These are phyloP conservation scores for Cyprinella venusta DNA, from an alignment of 2,797 vertebrate species.

Conservation along the genomic window DNA sequence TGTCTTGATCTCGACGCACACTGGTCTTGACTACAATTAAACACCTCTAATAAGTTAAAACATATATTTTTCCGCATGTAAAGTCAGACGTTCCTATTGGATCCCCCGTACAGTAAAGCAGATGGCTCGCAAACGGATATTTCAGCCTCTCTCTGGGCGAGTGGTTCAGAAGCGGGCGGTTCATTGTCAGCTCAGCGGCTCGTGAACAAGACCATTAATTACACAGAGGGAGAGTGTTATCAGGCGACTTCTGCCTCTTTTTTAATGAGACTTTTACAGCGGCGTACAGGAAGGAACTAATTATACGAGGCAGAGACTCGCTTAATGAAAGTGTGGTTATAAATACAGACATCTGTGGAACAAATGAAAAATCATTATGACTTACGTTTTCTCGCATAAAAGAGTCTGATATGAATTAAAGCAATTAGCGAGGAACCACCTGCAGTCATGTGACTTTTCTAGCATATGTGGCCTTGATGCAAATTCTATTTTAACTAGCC, in stretches of 20 bases:
- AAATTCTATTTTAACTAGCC: constrained; percentile 5
- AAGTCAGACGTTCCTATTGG: constrained; percentile 1
- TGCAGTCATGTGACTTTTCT: constrained; percentile 20
- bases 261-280: constrained; percentile 57
- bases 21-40: too few species aligned
- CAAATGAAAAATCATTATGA: constrained; percentile 19
- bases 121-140: constrained; percentile 44
- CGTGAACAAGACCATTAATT: constrained; percentile 55
- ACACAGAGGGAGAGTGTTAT: constrained; percentile 56
- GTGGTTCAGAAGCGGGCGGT: constrained; percentile 38
- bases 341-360: constrained; percentile 42
- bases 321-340: constrained; percentile 32
- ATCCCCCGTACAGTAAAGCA: constrained; percentile 29
- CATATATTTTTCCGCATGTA: background rate
- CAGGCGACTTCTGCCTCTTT: constrained; percentile 52
- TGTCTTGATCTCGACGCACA: background rate
- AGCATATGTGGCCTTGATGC: background rate
- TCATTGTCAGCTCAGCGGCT: constrained; percentile 55
- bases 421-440: constrained; percentile 11
- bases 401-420: constrained; percentile 26
- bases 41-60: constrained; percentile 4
- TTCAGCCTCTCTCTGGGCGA: background rate
- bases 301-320: constrained; percentile 47
- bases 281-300: constrained; percentile 51
- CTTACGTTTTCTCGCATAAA: background rate